Conservation (phyloP, 1,140 invertebrate species). For the Microplitis demolitor region DNA sequence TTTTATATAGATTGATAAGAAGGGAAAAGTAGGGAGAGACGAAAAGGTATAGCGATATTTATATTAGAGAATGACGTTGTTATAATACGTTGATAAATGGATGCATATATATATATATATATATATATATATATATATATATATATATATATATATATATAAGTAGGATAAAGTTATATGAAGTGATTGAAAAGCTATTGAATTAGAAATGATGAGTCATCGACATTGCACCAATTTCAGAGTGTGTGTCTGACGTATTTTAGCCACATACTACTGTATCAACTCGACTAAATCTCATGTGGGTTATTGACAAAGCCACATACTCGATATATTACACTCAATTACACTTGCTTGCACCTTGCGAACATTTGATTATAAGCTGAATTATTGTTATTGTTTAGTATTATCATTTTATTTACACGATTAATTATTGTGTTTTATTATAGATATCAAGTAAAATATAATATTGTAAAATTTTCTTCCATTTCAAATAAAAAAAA, state of each 20-base stretch:
- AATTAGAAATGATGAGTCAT: slow-evolving; percentile 1
- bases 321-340: background rate
- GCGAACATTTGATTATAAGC: no score
- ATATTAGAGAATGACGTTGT: background rate
- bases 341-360: background rate
- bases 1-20: no score
- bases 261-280: background rate
- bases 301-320: background rate
- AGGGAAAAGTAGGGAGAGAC: no score
- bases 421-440: no score
- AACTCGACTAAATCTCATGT: background rate
- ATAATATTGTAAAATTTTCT: no score
- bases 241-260: background rate
- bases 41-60: no score
- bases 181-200: background rate
- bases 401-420: no score
- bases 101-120: background rate
- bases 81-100: background rate
- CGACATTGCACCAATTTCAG: slow-evolving; percentile 1
- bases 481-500: no score
- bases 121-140: background rate
- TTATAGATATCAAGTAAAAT: no score
- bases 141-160: background rate
- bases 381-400: background rate
- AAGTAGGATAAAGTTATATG: background rate